phyloP scores from a whole-genome alignment of 2,113 vertebrate species.

The Ceratotherium simum region DNA sequence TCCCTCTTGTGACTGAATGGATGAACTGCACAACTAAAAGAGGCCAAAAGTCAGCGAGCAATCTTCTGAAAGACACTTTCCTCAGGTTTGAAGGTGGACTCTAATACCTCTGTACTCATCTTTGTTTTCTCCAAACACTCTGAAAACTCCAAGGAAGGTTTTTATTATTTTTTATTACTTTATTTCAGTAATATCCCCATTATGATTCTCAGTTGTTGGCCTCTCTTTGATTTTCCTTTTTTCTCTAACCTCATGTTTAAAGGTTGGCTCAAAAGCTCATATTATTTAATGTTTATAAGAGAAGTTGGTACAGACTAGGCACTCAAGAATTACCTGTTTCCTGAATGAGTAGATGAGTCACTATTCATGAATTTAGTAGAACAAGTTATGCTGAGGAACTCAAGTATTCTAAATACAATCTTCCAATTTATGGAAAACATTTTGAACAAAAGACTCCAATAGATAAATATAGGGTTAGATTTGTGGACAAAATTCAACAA shows the following conservation, averaged over 20 bases:
- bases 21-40: neutral
- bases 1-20: neutral
- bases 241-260: too few species aligned
- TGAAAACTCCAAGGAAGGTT: neutral
- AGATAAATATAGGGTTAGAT: neutral
- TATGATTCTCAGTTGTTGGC: neutral
- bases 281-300: too few species aligned
- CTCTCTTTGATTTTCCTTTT: too few species aligned
- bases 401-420: neutral
- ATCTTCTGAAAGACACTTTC: neutral
- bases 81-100: neutral
- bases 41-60: neutral
- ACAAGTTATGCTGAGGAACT: neutral
- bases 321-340: too few species aligned
- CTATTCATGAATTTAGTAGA: too few species aligned
- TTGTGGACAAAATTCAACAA: neutral
- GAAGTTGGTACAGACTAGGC: too few species aligned
- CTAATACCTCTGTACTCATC: neutral
- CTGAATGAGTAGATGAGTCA: too few species aligned
- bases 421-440: neutral
- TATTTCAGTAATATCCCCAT: neutral
- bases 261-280: too few species aligned
- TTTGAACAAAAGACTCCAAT: neutral
- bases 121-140: neutral
- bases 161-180: neutral